Percentiles rank a stretch among this genome's conserved stretches.
phyloP scores from a whole-genome alignment of 2,888 invertebrate species.

The Heliconius aoede region DNA sequence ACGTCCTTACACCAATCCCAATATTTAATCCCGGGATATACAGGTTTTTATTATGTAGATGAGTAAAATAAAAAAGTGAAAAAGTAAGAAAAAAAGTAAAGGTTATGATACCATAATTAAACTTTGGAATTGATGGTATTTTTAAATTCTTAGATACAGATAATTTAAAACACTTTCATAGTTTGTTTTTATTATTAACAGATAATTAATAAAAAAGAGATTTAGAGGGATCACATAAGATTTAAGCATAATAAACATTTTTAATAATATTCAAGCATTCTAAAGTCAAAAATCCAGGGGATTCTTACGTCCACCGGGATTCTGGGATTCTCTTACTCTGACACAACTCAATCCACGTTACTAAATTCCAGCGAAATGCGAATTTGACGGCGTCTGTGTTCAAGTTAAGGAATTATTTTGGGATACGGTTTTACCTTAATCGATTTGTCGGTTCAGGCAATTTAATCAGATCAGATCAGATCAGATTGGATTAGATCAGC shows the following conservation, averaged over 20 bases:
- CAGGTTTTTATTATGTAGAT: neutral
- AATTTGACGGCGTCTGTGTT: constrained; percentile 51
- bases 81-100: neutral
- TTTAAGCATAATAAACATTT: no score
- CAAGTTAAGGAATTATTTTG: constrained; percentile 54
- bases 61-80: neutral
- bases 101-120: no score
- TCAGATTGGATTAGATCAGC: no score
- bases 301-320: constrained; percentile 1
- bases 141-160: no score
- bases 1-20: constrained; percentile 16
- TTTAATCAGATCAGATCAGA: constrained; percentile 33
- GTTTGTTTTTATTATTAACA: no score
- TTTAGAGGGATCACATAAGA: no score
- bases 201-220: no score
- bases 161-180: no score
- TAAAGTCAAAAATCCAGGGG: neutral
- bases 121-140: neutral
- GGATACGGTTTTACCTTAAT: constrained; percentile 44
- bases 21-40: constrained; percentile 18
- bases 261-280: neutral
- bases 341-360: constrained; percentile 30
- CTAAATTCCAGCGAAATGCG: constrained; percentile 53
- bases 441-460: constrained; percentile 41
- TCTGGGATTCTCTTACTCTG: neutral